These are phyloP conservation scores for Hemiprocne comata DNA, from an alignment of 2,113 vertebrate genomes.

Conservation along the genomic window DNA sequence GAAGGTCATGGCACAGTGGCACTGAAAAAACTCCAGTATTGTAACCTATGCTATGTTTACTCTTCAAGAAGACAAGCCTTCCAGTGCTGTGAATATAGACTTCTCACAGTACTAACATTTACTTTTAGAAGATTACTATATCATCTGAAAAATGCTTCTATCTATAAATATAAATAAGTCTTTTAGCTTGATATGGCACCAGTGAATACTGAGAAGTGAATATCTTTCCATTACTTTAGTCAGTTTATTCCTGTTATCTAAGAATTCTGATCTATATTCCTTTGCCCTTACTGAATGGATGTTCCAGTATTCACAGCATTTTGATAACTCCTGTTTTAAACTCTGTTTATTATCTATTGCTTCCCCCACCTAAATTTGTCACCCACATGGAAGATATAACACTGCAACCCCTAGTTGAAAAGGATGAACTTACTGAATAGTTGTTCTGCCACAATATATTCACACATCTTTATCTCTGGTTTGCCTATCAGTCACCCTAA, in stretches of 20 bases:
- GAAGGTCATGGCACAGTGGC: not conserved
- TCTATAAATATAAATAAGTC: slow-evolving; percentile 60
- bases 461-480: not conserved
- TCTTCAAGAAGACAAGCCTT: not conserved
- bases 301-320: slow-evolving; percentile 11
- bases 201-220: slow-evolving; percentile 44
- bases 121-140: not conserved
- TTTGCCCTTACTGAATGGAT: not conserved
- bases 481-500: not conserved
- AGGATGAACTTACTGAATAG: not conserved
- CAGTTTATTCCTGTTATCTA: slow-evolving; percentile 9
- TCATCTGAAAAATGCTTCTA: slow-evolving; percentile 17
- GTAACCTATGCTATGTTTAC: not conserved
- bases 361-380: not conserved
- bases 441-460: not conserved
- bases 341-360: slow-evolving; percentile 31
- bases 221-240: slow-evolving; percentile 22
- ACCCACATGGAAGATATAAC: not conserved
- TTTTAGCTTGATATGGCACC: slow-evolving; percentile 13
- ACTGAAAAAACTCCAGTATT: not conserved
- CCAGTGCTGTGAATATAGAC: not conserved
- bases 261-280: slow-evolving; percentile 17
- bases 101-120: not conserved
- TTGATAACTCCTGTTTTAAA: slow-evolving; percentile 50
- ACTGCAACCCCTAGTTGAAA: not conserved